A percentile compares a stretch with the other conserved stretches of the same genome.
Conservation (phyloP, 2,888 invertebrate genomes). For the Bursaphelenchus okinawaensis region DNA sequence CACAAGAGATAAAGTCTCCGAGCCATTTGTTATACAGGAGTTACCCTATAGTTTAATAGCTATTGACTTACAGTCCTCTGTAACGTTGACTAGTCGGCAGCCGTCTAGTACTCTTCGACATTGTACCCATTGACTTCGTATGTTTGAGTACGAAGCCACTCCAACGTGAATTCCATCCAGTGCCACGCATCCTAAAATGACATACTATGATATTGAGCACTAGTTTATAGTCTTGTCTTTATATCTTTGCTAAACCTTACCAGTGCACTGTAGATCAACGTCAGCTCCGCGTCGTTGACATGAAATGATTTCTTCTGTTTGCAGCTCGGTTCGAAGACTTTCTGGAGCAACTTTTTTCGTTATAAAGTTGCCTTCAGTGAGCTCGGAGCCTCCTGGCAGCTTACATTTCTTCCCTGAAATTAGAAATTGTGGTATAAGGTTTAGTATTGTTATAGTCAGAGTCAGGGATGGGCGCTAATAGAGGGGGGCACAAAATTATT, state of each 20-base stretch:
- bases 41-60: no score
- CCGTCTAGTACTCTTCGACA: conserved; percentile 32
- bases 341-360: conserved; percentile 14
- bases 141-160: conserved; percentile 28
- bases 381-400: conserved; percentile 23
- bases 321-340: conserved; percentile 15
- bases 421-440: not conserved
- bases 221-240: not conserved
- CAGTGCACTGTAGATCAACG: conserved; percentile 30
- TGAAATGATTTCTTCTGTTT: conserved; percentile 32
- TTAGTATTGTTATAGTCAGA: no score
- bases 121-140: conserved; percentile 34
- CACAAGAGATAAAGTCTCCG: no score
- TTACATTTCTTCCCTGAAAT: conserved; percentile 30
- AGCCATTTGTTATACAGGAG: no score
- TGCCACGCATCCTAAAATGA: conserved; percentile 25
- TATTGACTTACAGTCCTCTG: conserved; percentile 32
- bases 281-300: conserved; percentile 26
- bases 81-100: conserved; percentile 36
- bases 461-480: no score
- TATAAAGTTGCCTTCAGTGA: conserved; percentile 35
- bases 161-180: conserved; percentile 27
- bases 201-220: not conserved
- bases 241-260: conserved; percentile 2
- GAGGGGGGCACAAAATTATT: not conserved